Evolutionary conservation across 2,888 invertebrate genomes (phyloP), one percentile per base, ranked within the genome.

Genomic region (Calliphora vomitoria): DNA sequence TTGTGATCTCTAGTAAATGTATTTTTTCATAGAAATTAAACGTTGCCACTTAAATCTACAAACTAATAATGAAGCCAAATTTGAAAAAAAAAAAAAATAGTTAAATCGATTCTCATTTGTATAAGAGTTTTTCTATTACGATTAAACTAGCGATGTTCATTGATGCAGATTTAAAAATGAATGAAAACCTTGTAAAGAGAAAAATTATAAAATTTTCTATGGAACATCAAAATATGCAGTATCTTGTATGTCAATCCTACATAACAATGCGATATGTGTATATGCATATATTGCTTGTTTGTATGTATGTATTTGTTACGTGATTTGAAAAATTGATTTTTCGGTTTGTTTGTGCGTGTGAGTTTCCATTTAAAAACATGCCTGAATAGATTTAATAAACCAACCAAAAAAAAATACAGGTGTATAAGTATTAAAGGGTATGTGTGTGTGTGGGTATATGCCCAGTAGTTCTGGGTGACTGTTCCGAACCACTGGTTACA

Each of bases 311-410:
- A 25, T 25, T 20, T 38, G 76, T 25, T 78, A 80, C 38, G 47
- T 47, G 71, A 80, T 80, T 69, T 71, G 25, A 71, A 80, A 80
- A 71, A 35, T 80, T 53, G 20, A 64, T 62, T 62, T 71, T 76
- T 76, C 20, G 41, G n/a, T 44, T 41, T 58, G 25, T 44, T 20
- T 58, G 38, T 68, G 13, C 3, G 50, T 62, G 15, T 38, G 10
- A 20, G 20, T 41, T 44, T 35, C 15, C 10, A 5, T 69, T n/a
- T 10, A 15, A 6, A 47, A 55, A 47, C 25, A 80, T 20, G 18
- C 18, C 69, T 53, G 20, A 44, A 47, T 62, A 53, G 8, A 62
- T 80, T 41, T 71, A 62, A 66, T 53, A 58, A 55, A 31, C 20
- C 38, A 60, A 4, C 20, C n/a, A 53, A 80, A 62, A 18, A 15